A percentile compares a stretch with the other conserved stretches of the same genome.
Evolutionary conservation across 2,113 vertebrate genomes (phyloP).

Genomic region (Aythya baeri): DNA sequence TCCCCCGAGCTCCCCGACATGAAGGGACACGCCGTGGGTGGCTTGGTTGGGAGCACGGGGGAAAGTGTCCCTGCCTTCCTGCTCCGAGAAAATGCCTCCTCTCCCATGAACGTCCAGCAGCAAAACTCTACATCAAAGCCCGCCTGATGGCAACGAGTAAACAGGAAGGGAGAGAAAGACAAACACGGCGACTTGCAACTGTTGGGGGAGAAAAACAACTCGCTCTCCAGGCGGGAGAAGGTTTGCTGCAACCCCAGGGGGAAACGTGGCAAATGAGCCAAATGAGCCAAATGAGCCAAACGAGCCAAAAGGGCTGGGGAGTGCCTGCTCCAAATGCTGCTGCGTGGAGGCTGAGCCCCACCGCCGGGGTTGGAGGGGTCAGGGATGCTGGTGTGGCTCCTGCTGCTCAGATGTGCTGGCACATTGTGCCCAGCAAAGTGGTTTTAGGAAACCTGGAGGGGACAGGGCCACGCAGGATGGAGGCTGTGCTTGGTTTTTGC

Average conservation of each 20-base stretch:
- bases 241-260: background rate
- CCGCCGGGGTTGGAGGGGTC: accelerated
- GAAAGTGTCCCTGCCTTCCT: background rate
- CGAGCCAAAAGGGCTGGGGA: background rate
- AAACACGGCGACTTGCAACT: constrained; percentile 45
- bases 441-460: background rate
- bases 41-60: too few relatives aligned
- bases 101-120: background rate
- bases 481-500: background rate
- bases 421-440: background rate
- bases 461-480: accelerated
- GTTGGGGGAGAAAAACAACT: constrained; percentile 24
- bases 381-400: accelerated
- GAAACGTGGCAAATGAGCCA: background rate
- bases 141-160: constrained; percentile 50
- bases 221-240: background rate
- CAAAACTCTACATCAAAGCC: constrained; percentile 60
- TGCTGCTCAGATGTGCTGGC: accelerated
- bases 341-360: background rate
- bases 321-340: background rate
- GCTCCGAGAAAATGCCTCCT: background rate
- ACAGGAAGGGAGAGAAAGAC: constrained; percentile 68
- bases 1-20: background rate
- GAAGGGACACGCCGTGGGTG: background rate
- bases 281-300: background rate